A percentile compares a stretch with the other conserved stretches of the same genome.
Conservation (phyloP, 35 echinoderm and acorn worm species). For the Eucidaris tribuloides region DNA sequence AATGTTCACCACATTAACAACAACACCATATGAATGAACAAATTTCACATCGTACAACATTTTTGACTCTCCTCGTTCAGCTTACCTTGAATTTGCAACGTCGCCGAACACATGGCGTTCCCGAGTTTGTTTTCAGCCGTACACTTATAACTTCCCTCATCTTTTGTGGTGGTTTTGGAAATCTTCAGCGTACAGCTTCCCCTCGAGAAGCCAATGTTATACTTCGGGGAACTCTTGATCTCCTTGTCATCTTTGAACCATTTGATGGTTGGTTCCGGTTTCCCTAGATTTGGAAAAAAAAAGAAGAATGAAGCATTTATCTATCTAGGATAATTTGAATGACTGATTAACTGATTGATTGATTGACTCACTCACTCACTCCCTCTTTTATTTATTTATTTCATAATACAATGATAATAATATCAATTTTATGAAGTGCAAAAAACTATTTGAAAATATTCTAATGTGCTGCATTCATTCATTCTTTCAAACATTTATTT, state of each 20-base stretch:
- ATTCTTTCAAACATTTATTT: no score
- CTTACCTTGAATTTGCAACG: slow-evolving; percentile 33
- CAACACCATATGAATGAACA: background rate
- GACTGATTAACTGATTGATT: no score
- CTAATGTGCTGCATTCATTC: no score
- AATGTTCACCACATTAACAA: no score
- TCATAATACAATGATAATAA: no score
- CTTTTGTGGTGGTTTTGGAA: slow-evolving; percentile 36
- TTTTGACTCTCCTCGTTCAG: background rate
- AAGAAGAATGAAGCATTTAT: no score
- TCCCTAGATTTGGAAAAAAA: no score
- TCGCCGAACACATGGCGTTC: slow-evolving; percentile 68
- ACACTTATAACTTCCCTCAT: slow-evolving; percentile 80
- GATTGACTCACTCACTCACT: no score
- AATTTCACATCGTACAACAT: background rate
- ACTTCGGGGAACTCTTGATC: slow-evolving; percentile 57
- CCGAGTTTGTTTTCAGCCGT: slow-evolving; percentile 67
- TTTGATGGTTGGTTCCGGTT: slow-evolving; percentile 69
- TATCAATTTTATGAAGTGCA: no score
- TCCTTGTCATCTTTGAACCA: slow-evolving; percentile 91
- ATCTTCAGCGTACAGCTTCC: slow-evolving; percentile 61
- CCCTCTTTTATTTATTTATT: no score
- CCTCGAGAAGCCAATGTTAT: slow-evolving; percentile 53
- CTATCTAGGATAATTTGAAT: no score
- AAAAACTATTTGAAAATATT: no score